phyloP scores from a whole-genome alignment of 2,888 invertebrate genomes.

The Synergus itoensis region DNA sequence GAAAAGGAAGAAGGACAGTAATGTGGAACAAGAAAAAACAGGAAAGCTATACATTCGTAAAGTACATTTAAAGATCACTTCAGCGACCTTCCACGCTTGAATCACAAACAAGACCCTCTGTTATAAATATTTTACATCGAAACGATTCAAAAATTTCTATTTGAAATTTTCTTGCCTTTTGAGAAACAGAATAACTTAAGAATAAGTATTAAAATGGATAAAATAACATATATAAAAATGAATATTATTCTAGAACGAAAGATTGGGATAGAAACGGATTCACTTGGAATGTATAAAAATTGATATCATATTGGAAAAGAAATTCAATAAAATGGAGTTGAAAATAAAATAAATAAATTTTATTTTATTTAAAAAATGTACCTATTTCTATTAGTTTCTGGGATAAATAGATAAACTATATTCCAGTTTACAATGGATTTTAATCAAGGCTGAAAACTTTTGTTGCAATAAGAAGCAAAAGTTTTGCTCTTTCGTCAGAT shows the following conservation, averaged over 20 bases:
- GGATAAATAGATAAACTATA: no score
- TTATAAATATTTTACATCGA: neutral
- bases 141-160: neutral
- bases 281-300: no score
- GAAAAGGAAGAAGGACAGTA: neutral
- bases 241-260: no score
- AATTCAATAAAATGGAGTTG: no score
- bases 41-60: neutral
- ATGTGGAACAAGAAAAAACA: neutral
- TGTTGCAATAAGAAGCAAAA: neutral
- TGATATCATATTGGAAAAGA: no score
- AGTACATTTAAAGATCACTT: conserved; percentile 5
- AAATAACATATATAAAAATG: no score
- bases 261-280: no score
- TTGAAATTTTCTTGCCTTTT: neutral
- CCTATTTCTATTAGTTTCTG: no score
- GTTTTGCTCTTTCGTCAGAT: neutral
- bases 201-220: no score
- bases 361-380: no score
- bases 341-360: no score
- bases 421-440: neutral
- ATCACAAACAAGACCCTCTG: neutral
- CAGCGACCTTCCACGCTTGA: neutral
- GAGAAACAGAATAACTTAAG: no score
- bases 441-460: neutral